Percentiles rank a stretch among this genome's conserved stretches.
phyloP scores from a whole-genome alignment of 64 coral and sea anemone species.

The Trachythela sp. region DNA sequence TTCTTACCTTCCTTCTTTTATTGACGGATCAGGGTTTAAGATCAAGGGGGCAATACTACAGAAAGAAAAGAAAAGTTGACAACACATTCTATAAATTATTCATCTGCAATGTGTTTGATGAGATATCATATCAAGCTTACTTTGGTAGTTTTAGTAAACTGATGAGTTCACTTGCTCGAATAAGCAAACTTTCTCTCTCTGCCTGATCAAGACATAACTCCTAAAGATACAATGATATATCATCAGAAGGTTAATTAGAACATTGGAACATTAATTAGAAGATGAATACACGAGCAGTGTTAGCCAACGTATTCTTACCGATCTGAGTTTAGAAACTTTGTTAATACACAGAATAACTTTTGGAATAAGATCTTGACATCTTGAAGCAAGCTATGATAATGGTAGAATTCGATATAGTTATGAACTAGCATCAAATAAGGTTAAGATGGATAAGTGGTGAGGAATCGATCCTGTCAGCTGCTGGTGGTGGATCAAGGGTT shows the following conservation, averaged over 20 bases:
- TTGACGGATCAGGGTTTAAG: not conserved
- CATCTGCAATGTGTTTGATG: too few relatives aligned
- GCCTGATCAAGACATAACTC: not conserved
- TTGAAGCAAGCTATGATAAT: not conserved
- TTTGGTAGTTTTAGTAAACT: constrained; percentile 8
- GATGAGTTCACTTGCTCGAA: not conserved
- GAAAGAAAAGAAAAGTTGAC: not conserved
- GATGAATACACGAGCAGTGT: not conserved
- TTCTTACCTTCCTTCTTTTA: not conserved
- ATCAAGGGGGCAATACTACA: not conserved
- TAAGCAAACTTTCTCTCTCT: not conserved
- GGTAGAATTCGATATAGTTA: too few relatives aligned
- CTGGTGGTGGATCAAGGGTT: too few relatives aligned
- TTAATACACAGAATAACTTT: constrained; percentile 13
- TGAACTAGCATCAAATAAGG: too few relatives aligned
- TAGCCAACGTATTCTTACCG: not conserved
- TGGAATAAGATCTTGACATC: constrained; percentile 10
- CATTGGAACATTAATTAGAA: not conserved
- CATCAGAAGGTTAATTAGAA: not conserved
- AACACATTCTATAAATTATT: not conserved
- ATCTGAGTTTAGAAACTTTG: constrained; percentile 10
- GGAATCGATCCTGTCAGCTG: too few relatives aligned
- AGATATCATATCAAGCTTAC: not conserved
- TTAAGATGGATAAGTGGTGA: too few relatives aligned
- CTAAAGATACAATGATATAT: not conserved